phyloP scores from a whole-genome alignment of 1,140 invertebrate genomes.

The Meloidogyne floridensis region DNA sequence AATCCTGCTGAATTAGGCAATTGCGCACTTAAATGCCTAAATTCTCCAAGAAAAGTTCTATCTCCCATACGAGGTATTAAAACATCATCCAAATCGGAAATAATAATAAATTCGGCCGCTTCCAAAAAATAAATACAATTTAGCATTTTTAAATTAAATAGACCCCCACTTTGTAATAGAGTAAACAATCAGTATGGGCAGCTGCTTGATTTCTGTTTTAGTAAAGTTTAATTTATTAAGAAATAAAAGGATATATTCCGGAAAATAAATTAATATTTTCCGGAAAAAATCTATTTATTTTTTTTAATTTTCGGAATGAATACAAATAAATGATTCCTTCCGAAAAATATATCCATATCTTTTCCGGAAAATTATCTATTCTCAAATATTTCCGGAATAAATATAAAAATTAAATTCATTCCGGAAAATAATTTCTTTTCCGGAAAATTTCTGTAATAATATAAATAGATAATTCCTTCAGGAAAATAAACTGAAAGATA shows the following conservation, averaged over 20 bases:
- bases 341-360: not conserved
- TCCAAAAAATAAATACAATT: constrained; percentile 47
- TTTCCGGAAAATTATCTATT: not conserved
- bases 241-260: not conserved
- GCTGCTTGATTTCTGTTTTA: constrained; percentile 59
- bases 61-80: constrained; percentile 47
- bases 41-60: constrained; percentile 54
- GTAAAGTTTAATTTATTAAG: not conserved
- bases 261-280: not conserved
- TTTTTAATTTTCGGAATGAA: too few relatives aligned
- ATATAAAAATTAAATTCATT: too few relatives aligned
- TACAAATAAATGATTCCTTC: not conserved
- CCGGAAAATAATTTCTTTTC: not conserved
- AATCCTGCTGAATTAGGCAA: constrained; percentile 50
- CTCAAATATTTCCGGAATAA: too few relatives aligned
- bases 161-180: constrained; percentile 56
- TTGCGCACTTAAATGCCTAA: constrained; percentile 31
- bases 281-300: too few relatives aligned
- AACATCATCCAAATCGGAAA: constrained; percentile 58
- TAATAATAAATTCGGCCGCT: constrained; percentile 57
- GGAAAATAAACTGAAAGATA: not conserved
- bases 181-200: constrained; percentile 64
- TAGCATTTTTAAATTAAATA: not conserved
- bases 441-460: not conserved
- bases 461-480: not conserved